These are phyloP conservation scores for Eidolon dupreanum DNA, from an alignment of 2,797 vertebrate genomes.

Conservation along the genomic window DNA sequence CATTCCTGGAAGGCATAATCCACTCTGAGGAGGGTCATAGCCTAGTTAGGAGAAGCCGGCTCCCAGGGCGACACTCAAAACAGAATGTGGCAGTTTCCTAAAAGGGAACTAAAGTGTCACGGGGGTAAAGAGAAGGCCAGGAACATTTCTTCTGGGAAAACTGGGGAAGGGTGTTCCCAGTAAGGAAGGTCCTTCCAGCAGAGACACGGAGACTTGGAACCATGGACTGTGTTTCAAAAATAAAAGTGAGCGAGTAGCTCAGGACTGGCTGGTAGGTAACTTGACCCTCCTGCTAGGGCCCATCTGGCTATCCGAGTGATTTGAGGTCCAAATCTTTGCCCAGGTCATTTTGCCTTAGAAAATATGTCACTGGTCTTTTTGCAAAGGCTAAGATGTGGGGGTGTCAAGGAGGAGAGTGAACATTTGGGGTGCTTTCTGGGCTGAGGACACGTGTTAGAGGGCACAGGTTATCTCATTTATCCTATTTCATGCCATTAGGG, in stretches of 20 bases:
- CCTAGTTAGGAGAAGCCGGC: not conserved
- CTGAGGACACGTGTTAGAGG: not conserved
- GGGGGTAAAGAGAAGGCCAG: not conserved
- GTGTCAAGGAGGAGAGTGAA: not conserved
- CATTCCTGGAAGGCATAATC: not conserved
- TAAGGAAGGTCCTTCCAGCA: not conserved
- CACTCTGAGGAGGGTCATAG: not conserved
- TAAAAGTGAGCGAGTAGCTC: not conserved
- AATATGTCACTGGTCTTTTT: not conserved
- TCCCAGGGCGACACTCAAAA: not conserved
- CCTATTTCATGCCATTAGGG: not conserved
- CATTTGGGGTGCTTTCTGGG: not conserved
- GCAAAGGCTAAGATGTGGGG: not conserved
- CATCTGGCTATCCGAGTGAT: not conserved
- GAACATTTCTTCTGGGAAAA: not conserved
- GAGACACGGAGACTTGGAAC: not conserved
- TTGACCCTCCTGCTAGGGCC: not conserved
- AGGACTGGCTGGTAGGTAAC: not conserved
- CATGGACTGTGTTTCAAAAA: not conserved
- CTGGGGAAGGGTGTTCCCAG: not conserved
- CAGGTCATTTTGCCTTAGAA: not conserved
- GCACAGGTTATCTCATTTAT: not conserved
- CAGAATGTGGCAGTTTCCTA: not conserved
- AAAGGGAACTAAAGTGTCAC: not conserved
- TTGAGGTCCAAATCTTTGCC: not conserved